phyloP scores from a whole-genome alignment of 1,140 invertebrate genomes.

The Diachasma alloeum region DNA sequence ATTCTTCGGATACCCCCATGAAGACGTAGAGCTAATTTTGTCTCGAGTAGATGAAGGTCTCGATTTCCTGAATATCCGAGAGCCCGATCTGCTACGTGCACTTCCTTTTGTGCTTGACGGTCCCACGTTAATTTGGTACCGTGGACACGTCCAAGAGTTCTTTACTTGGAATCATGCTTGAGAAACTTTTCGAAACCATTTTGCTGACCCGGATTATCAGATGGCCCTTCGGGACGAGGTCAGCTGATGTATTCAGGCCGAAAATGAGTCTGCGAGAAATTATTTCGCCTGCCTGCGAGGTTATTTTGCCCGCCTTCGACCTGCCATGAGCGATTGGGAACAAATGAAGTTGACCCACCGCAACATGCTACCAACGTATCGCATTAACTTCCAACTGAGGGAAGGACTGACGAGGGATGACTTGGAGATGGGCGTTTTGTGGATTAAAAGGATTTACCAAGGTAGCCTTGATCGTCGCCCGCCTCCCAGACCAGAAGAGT shows the following conservation, averaged over 20 bases:
- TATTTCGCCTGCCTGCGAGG: background rate
- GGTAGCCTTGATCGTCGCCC: background rate
- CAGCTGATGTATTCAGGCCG: no score
- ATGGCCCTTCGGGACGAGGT: conserved; percentile 1
- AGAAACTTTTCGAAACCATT: background rate
- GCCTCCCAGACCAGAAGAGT: no score
- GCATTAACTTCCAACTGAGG: no score
- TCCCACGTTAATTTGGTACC: conserved; percentile 16
- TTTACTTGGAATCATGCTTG: background rate
- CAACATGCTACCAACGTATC: background rate
- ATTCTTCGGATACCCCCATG: background rate
- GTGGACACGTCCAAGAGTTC: conserved; percentile 1
- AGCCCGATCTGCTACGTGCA: background rate
- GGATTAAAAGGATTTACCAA: background rate
- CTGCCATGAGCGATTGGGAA: background rate
- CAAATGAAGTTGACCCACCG: background rate
- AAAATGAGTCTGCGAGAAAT: background rate
- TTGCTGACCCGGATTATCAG: conserved; percentile 19
- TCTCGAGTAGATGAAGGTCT: conserved; percentile 16
- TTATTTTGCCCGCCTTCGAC: background rate
- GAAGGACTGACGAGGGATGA: no score
- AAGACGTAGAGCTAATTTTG: conserved; percentile 14
- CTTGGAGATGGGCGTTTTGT: background rate
- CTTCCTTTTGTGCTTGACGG: background rate
- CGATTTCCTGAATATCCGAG: background rate